Percentiles rank a stretch among this genome's conserved stretches.
phyloP scores from a whole-genome alignment of 2,888 invertebrate species.

The Mythimna loreyi region DNA sequence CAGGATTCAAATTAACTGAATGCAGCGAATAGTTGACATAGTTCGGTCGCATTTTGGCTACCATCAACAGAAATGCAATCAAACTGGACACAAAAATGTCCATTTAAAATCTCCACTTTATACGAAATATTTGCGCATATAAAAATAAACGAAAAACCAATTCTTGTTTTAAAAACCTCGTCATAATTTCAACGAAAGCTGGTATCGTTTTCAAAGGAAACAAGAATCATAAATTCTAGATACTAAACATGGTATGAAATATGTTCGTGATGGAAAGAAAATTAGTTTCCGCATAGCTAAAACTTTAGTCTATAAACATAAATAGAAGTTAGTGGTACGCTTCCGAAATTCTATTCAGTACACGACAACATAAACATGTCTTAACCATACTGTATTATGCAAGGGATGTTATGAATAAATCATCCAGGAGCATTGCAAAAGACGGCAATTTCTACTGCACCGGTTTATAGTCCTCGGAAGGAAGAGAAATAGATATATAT shows the following conservation, averaged over 20 bases:
- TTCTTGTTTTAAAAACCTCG: constrained; percentile 36
- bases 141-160: constrained; percentile 44
- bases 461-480: constrained; percentile 71
- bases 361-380: constrained; percentile 65
- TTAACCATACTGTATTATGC: constrained; percentile 64
- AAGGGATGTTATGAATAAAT: constrained; percentile 77
- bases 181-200: constrained; percentile 24
- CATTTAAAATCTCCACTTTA: constrained; percentile 43
- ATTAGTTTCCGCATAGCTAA: constrained; percentile 58
- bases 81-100: constrained; percentile 45
- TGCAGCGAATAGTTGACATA: constrained; percentile 31
- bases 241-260: constrained; percentile 55
- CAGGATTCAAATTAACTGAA: constrained; percentile 33
- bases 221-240: constrained; percentile 34
- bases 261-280: constrained; percentile 59
- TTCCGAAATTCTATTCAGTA: constrained; percentile 63
- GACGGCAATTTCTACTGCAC: constrained; percentile 76
- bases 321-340: constrained; percentile 55
- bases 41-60: constrained; percentile 38
- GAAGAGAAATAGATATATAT: constrained; percentile 69
- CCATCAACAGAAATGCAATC: constrained; percentile 56
- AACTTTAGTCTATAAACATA: constrained; percentile 63
- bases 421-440: constrained; percentile 74
- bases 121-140: constrained; percentile 23
- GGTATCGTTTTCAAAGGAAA: constrained; percentile 24